Evolutionary conservation across 2,888 invertebrate species (phyloP).

Genomic region (Tethea ocularis): DNA sequence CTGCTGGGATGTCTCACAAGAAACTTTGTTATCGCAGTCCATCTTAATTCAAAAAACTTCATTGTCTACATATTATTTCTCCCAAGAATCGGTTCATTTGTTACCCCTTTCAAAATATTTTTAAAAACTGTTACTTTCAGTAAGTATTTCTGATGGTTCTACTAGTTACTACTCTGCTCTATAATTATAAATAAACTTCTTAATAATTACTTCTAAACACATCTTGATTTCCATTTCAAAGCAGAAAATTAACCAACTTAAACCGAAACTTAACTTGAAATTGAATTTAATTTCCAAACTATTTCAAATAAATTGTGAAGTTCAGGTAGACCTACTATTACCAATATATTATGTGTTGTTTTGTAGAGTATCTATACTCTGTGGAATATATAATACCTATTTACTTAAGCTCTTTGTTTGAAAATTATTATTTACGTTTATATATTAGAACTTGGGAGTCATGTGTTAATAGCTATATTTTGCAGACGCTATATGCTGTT

Average conservation of each 20-base stretch:
- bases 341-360: too few species aligned
- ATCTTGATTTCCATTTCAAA: neutral
- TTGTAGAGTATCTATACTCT: too few species aligned
- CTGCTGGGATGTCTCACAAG: slow-evolving; percentile 28
- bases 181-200: neutral
- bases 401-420: neutral
- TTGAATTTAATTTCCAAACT: neutral
- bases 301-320: neutral
- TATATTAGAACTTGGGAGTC: neutral
- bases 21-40: slow-evolving; percentile 35
- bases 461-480: neutral
- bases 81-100: neutral
- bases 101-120: neutral
- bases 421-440: too few species aligned
- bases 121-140: neutral
- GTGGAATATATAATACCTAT: too few species aligned
- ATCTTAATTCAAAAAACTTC: slow-evolving; percentile 1
- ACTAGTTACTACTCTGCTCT: too few species aligned
- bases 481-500: slow-evolving; percentile 1
- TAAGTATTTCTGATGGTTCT: neutral
- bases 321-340: neutral
- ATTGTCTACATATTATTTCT: neutral
- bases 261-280: neutral
- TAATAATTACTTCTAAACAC: too few species aligned
- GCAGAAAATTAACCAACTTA: slow-evolving; percentile 1